Percentiles rank a stretch among this genome's conserved stretches.
Evolutionary conservation across 2,888 invertebrate species (phyloP).

Genomic region (Psylliodes chrysocephalus): DNA sequence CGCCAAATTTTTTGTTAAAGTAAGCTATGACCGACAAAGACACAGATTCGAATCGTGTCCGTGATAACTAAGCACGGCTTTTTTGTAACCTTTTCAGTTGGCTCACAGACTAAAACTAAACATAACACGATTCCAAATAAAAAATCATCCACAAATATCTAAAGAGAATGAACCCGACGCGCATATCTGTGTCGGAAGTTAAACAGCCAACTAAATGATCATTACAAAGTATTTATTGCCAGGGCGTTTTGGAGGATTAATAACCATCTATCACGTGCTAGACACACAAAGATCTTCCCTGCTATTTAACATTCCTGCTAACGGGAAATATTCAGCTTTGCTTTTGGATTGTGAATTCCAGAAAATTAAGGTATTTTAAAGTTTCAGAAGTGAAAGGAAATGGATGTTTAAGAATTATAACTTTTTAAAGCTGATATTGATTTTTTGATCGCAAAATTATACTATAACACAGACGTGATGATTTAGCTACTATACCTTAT

Average conservation of each 20-base stretch:
- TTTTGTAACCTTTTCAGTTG: too few species aligned
- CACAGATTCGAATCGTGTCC: too few species aligned
- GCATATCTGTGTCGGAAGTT: constrained; percentile 63
- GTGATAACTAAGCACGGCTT: too few species aligned
- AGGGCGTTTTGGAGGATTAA: constrained; percentile 59
- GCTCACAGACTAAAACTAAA: not conserved
- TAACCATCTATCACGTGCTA: constrained; percentile 61
- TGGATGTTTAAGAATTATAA: too few species aligned
- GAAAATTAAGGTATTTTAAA: constrained; percentile 19
- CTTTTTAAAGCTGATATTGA: too few species aligned
- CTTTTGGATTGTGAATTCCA: constrained; percentile 17
- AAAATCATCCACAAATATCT: constrained; percentile 60
- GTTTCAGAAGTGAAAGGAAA: constrained; percentile 18
- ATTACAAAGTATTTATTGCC: constrained; percentile 64
- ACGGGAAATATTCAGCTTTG: constrained; percentile 45
- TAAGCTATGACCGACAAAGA: too few species aligned
- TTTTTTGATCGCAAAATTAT: too few species aligned
- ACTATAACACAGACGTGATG: too few species aligned
- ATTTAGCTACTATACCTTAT: too few species aligned
- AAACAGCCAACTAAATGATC: constrained; percentile 64
- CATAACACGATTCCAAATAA: constrained; percentile 46
- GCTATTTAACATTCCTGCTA: constrained; percentile 58
- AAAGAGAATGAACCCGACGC: constrained; percentile 41
- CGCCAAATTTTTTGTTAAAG: too few species aligned
- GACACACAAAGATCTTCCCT: constrained; percentile 50